phyloP scores from a whole-genome alignment of 2,113 vertebrate species.

The Macrotis lagotis region DNA sequence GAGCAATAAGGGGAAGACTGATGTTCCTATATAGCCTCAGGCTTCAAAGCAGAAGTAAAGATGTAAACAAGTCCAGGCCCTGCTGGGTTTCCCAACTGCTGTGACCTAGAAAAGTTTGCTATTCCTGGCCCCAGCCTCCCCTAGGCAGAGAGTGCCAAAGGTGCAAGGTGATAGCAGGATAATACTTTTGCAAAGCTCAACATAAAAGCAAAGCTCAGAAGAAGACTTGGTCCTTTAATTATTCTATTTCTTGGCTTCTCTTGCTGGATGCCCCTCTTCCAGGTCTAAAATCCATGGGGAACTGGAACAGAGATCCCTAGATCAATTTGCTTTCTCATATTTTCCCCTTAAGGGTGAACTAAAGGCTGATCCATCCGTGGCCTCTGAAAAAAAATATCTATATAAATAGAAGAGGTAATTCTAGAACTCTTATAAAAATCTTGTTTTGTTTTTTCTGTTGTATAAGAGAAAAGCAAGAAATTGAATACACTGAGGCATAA shows the following conservation, averaged over 20 bases:
- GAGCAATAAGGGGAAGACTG: background rate
- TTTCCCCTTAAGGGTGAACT: background rate
- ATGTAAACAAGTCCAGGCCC: background rate
- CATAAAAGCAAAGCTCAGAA: background rate
- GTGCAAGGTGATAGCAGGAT: background rate
- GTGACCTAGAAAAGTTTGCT: conserved; percentile 2
- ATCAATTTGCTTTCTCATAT: background rate
- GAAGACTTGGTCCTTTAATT: background rate
- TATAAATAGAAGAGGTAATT: background rate
- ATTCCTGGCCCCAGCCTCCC: background rate
- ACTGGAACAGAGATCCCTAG: background rate
- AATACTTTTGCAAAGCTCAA: background rate
- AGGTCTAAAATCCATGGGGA: background rate
- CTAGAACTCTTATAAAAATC: background rate
- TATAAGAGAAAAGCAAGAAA: background rate
- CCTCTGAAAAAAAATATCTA: background rate
- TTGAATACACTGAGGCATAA: background rate
- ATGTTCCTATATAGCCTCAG: background rate
- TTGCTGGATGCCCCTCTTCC: background rate
- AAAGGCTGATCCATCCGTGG: background rate
- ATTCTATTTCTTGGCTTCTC: background rate
- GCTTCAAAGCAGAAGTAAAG: background rate
- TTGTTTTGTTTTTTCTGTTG: background rate
- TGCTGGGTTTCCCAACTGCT: conserved; percentile 7
- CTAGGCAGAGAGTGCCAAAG: conserved; percentile 2